Conservation (phyloP, 2,888 invertebrate species). For the Calameuta filiformis region DNA sequence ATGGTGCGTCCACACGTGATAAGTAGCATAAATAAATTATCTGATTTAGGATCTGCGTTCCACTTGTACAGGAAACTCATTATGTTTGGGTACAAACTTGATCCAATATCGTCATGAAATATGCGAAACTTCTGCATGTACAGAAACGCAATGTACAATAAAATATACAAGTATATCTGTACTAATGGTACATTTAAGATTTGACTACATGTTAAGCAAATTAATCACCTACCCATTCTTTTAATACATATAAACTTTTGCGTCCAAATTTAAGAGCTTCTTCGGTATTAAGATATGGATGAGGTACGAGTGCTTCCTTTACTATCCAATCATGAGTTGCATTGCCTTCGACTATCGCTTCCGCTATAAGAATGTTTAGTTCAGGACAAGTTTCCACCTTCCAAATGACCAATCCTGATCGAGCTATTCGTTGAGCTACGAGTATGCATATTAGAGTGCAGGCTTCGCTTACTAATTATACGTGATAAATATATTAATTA, state of each 20-base stretch:
- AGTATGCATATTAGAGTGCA: constrained; percentile 73
- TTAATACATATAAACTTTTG: constrained; percentile 44
- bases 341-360: constrained; percentile 72
- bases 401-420: constrained; percentile 37
- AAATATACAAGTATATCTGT: not conserved
- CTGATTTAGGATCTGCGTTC: constrained; percentile 58
- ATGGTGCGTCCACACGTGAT: constrained; percentile 69
- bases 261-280: constrained; percentile 64
- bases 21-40: constrained; percentile 67
- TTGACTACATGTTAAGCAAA: not conserved
- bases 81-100: constrained; percentile 64
- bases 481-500: constrained; percentile 10
- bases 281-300: constrained; percentile 58
- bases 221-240: constrained; percentile 57
- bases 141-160: not conserved
- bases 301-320: constrained; percentile 46
- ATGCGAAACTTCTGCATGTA: constrained; percentile 66
- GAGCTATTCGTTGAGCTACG: constrained; percentile 64
- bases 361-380: constrained; percentile 68
- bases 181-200: too few relatives aligned
- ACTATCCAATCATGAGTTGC: constrained; percentile 65
- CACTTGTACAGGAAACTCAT: constrained; percentile 64
- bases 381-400: constrained; percentile 44
- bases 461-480: constrained; percentile 69
- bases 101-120: constrained; percentile 64